These are phyloP conservation scores for Sminthurides bifidus DNA, from an alignment of 1,140 invertebrate genomes.

Conservation along the genomic window DNA sequence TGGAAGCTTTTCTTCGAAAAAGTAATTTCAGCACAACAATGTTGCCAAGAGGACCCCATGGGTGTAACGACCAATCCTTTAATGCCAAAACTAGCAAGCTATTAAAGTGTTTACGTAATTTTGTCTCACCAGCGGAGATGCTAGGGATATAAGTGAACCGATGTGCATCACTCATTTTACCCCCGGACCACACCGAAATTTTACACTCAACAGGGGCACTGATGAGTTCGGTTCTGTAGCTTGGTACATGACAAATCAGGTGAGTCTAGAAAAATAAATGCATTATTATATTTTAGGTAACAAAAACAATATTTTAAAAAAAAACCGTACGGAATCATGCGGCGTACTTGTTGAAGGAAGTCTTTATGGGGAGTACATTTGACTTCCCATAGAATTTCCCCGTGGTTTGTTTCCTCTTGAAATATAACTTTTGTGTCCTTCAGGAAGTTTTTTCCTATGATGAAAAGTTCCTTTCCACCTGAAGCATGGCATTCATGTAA, in stretches of 20 bases:
- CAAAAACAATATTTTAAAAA: neutral
- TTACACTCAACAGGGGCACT: conserved; percentile 48
- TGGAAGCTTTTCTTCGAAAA: neutral
- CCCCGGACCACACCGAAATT: conserved; percentile 69
- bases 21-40: conserved; percentile 4
- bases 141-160: conserved; percentile 56
- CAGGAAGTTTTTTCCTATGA: conserved; percentile 92
- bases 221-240: conserved; percentile 54
- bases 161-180: conserved; percentile 77
- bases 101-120: conserved; percentile 4
- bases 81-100: conserved; percentile 19
- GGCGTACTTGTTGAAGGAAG: conserved; percentile 59
- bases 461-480: conserved; percentile 81
- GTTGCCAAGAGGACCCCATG: conserved; percentile 12
- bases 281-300: neutral
- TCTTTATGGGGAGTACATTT: conserved; percentile 67
- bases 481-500: conserved; percentile 59
- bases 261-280: conserved; percentile 59
- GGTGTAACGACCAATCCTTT: conserved; percentile 20
- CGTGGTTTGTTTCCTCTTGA: conserved; percentile 48
- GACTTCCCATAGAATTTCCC: conserved; percentile 56
- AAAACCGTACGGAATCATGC: neutral
- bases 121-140: conserved; percentile 25
- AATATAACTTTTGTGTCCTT: conserved; percentile 87
- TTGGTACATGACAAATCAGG: conserved; percentile 76